Percentiles rank a stretch among this genome's conserved stretches.
Conservation (phyloP, 1,140 invertebrate species). For the Ceratina japonica region DNA sequence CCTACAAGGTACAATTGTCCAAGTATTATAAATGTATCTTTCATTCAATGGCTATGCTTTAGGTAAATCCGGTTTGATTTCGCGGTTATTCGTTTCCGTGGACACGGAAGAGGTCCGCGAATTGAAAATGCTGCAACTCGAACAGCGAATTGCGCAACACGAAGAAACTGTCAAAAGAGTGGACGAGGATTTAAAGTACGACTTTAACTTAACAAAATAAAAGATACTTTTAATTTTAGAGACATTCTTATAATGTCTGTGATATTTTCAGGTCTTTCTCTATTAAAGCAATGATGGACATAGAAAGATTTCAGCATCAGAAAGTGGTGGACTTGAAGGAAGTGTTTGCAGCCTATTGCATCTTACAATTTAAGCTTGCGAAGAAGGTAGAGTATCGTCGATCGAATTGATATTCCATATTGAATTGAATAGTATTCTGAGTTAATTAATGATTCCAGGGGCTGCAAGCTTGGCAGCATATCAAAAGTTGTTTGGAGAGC, state of each 20-base stretch:
- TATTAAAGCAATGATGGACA: constrained; percentile 85
- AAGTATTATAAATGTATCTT: background rate
- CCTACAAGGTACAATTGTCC: constrained; percentile 73
- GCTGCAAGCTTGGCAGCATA: constrained; percentile 87
- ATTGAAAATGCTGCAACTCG: constrained; percentile 85
- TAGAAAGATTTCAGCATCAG: constrained; percentile 89
- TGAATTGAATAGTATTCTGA: no score
- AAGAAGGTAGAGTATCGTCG: constrained; percentile 83
- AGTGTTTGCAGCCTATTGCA: constrained; percentile 87
- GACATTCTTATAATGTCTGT: background rate
- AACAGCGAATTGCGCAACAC: constrained; percentile 86
- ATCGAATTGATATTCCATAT: no score
- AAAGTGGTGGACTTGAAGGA: constrained; percentile 89
- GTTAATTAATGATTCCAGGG: constrained; percentile 81
- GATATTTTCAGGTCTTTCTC: constrained; percentile 83
- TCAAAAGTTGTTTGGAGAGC: constrained; percentile 86
- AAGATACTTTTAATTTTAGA: background rate
- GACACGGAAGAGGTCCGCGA: constrained; percentile 90
- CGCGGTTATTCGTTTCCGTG: constrained; percentile 87
- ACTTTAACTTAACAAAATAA: background rate
- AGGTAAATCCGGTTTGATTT: constrained; percentile 87
- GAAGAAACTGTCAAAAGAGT: constrained; percentile 82
- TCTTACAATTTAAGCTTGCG: constrained; percentile 89
- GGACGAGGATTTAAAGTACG: constrained; percentile 83
- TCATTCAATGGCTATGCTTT: constrained; percentile 7